These are phyloP conservation scores for Artibeus jamaicensis DNA, from an alignment of 2,797 vertebrate species.

Conservation along the genomic window DNA sequence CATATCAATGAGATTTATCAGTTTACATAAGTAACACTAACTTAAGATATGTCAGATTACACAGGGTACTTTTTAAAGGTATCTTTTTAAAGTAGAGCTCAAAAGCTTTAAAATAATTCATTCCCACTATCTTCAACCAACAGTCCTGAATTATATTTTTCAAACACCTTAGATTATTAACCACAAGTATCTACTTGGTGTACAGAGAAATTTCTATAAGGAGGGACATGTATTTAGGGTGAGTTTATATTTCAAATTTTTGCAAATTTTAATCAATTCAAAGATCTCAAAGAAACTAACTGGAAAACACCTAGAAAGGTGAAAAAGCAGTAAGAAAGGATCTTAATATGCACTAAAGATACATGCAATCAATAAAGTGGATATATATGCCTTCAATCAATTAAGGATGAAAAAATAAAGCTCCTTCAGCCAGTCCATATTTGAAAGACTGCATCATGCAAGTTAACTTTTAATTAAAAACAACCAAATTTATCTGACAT, in stretches of 20 bases:
- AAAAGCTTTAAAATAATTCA: conserved; percentile 2
- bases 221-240: conserved; percentile 29
- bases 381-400: background rate
- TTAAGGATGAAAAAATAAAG: conserved; percentile 34
- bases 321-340: background rate
- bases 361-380: background rate
- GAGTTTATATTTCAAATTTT: conserved; percentile 17
- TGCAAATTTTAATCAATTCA: conserved; percentile 45
- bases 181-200: conserved; percentile 2
- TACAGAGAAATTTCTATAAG: conserved; percentile 7
- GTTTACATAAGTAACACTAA: background rate
- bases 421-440: background rate
- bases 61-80: background rate
- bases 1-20: background rate
- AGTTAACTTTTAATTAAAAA: background rate
- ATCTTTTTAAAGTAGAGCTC: conserved; percentile 11
- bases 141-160: conserved; percentile 27
- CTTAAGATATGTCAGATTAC: background rate
- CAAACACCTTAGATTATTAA: conserved; percentile 31
- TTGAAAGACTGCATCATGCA: conserved; percentile 2
- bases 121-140: background rate
- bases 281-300: conserved; percentile 47
- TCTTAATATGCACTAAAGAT: background rate
- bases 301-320: conserved; percentile 10
- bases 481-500: conserved; percentile 18